phyloP scores from a whole-genome alignment of 2,888 invertebrate species.

The Chrysolina haemoptera region DNA sequence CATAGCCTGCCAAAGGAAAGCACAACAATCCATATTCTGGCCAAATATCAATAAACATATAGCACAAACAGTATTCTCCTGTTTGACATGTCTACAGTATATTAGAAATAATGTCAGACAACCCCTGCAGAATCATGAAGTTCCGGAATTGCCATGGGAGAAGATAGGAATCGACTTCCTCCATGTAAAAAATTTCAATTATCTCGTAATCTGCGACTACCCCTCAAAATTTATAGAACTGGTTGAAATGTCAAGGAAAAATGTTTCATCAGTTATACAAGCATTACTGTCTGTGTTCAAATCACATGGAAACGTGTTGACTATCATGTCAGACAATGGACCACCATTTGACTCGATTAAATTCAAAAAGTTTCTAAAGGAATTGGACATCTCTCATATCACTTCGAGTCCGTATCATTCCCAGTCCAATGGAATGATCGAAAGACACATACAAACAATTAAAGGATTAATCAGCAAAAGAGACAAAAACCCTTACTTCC shows the following conservation, averaged over 20 bases:
- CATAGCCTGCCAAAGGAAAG: constrained; percentile 9
- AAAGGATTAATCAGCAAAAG: too few relatives aligned
- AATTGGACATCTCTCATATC: too few relatives aligned
- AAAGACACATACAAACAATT: too few relatives aligned
- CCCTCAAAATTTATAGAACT: constrained; percentile 13
- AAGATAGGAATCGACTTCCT: constrained; percentile 21
- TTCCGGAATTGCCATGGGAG: constrained; percentile 14
- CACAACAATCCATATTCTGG: constrained; percentile 8
- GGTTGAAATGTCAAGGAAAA: constrained; percentile 1
- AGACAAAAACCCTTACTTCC: constrained; percentile 1
- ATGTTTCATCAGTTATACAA: constrained; percentile 9
- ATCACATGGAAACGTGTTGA: constrained; percentile 4
- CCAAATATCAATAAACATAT: constrained; percentile 14
- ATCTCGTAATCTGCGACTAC: constrained; percentile 8
- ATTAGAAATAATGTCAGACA: constrained; percentile 7
- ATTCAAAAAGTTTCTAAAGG: constrained; percentile 8
- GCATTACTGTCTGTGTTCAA: constrained; percentile 7
- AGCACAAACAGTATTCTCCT: constrained; percentile 11
- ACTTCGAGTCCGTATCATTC: too few relatives aligned
- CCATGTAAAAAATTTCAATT: constrained; percentile 13
- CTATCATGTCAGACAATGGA: constrained; percentile 9
- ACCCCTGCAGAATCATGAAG: constrained; percentile 13
- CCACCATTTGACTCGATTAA: constrained; percentile 20
- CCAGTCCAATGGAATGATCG: too few relatives aligned
- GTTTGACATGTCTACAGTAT: constrained; percentile 9